Conservation (phyloP, 2,888 invertebrate species). For the Ornithoptera priamus region DNA sequence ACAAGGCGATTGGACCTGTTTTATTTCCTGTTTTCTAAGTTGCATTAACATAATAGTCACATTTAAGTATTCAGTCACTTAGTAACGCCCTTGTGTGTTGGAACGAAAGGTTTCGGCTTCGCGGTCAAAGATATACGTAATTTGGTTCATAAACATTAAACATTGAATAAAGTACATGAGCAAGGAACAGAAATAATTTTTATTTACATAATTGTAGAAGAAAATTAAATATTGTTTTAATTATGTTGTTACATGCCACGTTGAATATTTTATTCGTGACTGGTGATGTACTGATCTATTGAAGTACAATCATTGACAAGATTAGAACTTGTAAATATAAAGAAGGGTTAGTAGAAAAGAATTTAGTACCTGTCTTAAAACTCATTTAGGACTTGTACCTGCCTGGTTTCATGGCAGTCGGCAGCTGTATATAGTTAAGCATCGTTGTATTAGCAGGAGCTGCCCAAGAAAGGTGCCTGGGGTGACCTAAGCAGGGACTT, state of each 20-base stretch:
- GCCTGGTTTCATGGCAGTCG: neutral
- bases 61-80: constrained; percentile 1
- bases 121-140: neutral
- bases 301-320: neutral
- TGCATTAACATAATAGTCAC: neutral
- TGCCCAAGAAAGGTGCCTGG: neutral
- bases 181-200: neutral
- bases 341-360: neutral
- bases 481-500: neutral
- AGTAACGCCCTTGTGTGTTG: constrained; percentile 13
- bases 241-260: neutral
- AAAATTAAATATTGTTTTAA: neutral
- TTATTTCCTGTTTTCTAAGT: neutral
- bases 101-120: constrained; percentile 10
- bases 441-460: neutral
- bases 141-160: neutral
- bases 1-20: neutral
- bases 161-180: too few species aligned
- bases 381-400: neutral
- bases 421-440: neutral
- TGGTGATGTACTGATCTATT: neutral
- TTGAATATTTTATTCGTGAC: neutral
- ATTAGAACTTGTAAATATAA: neutral
- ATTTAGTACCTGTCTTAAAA: neutral
- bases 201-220: neutral